Evolutionary conservation across 2,113 vertebrate genomes (phyloP).

Genomic region (Hydrochoerus hydrochaeris): DNA sequence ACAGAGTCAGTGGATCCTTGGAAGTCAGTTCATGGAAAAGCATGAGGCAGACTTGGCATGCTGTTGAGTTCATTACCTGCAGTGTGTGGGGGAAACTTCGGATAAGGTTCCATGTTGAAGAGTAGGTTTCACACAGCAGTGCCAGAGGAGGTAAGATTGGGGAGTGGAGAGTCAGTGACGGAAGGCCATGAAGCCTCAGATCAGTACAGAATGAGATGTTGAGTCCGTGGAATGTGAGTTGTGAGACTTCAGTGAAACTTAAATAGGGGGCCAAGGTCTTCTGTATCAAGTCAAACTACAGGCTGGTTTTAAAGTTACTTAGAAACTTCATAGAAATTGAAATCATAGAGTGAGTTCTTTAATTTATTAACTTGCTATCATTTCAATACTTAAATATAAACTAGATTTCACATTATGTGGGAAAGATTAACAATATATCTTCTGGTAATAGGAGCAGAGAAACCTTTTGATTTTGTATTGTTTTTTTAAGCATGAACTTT

Average conservation of each 20-base stretch:
- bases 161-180: background rate
- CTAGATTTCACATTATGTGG: background rate
- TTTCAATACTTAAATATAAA: constrained; percentile 18
- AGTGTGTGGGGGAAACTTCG: background rate
- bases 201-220: background rate
- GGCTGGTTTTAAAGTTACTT: background rate
- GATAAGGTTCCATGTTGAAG: background rate
- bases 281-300: background rate
- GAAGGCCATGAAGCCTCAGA: background rate
- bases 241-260: background rate
- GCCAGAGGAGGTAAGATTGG: background rate
- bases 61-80: background rate
- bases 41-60: background rate
- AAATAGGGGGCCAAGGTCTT: background rate
- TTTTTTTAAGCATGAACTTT: background rate
- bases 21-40: background rate
- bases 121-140: background rate
- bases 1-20: background rate
- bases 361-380: background rate
- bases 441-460: background rate
- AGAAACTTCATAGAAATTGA: background rate
- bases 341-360: background rate
- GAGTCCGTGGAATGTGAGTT: background rate
- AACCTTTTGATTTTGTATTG: background rate
- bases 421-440: constrained; percentile 25